Conservation (phyloP, 2,797 vertebrate species). For the Decapterus maruadsi region DNA sequence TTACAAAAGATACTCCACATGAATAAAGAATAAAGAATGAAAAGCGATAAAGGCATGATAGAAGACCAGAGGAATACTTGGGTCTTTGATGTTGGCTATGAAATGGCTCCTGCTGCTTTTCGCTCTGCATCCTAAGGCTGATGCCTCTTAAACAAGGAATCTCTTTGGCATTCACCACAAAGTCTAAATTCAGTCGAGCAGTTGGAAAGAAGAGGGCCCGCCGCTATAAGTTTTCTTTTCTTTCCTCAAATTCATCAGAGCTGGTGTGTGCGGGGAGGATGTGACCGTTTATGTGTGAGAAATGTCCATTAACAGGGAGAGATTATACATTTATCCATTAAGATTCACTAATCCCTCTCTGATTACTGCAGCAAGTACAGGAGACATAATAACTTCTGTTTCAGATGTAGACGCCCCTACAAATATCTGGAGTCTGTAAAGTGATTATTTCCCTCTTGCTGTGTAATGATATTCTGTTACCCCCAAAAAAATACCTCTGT, state of each 20-base stretch:
- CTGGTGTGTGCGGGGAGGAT: background rate
- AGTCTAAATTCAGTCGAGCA: background rate
- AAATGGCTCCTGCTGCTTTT: constrained; percentile 33
- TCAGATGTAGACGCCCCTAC: background rate
- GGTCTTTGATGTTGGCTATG: constrained; percentile 55
- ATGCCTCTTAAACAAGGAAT: constrained; percentile 14
- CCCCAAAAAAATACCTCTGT: constrained; percentile 9
- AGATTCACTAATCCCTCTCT: constrained; percentile 44
- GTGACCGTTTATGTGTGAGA: background rate
- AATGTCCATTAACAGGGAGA: constrained; percentile 39
- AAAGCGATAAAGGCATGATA: constrained; percentile 40
- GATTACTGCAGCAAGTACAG: constrained; percentile 40
- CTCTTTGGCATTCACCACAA: background rate
- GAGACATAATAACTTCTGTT: constrained; percentile 28
- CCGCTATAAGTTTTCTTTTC: background rate
- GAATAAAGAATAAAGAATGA: constrained; percentile 61
- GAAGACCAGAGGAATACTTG: constrained; percentile 47
- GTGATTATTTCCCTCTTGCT: constrained; percentile 57
- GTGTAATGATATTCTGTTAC: constrained; percentile 46
- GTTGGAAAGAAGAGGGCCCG: background rate
- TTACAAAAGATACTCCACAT: constrained; percentile 55
- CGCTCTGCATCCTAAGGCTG: constrained; percentile 25
- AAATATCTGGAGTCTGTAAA: constrained; percentile 36
- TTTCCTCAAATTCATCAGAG: constrained; percentile 26
- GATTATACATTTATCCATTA: constrained; percentile 43